Percentiles rank a stretch among this genome's conserved stretches.
phyloP scores from a whole-genome alignment of 2,888 invertebrate genomes.

The Tenthredo livida region DNA sequence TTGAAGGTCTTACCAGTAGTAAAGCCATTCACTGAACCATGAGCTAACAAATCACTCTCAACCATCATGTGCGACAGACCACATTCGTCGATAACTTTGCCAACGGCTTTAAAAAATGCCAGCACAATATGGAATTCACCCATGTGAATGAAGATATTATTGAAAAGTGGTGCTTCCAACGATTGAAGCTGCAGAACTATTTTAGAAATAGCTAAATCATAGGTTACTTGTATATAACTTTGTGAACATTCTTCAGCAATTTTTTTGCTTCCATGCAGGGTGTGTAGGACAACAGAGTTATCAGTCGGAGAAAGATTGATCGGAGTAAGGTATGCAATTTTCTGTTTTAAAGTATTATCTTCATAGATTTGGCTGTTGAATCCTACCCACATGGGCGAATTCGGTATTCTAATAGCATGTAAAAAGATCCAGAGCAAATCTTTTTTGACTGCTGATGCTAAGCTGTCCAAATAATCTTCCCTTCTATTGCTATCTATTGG shows the following conservation, averaged over 20 bases:
- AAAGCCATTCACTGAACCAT: conserved; percentile 60
- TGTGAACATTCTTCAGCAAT: too few species aligned
- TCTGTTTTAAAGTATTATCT: conserved; percentile 54
- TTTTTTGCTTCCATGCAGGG: conserved; percentile 54
- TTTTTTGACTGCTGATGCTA: too few species aligned
- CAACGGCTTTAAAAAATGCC: not conserved
- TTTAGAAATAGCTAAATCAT: conserved; percentile 60
- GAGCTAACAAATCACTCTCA: conserved; percentile 61
- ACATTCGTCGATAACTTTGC: conserved; percentile 53
- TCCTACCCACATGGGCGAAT: conserved; percentile 57
- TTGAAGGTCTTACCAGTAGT: too few species aligned
- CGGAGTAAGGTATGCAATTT: conserved; percentile 64
- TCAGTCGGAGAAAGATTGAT: conserved; percentile 66
- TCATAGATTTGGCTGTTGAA: conserved; percentile 47
- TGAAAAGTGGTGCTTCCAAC: too few species aligned
- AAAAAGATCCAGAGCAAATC: too few species aligned
- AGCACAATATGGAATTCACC: not conserved
- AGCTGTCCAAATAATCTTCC: too few species aligned
- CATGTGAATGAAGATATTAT: not conserved
- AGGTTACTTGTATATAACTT: conserved; percentile 57
- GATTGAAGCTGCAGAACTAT: conserved; percentile 54
- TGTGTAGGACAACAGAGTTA: conserved; percentile 64
- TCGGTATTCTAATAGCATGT: too few species aligned
- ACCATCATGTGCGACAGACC: conserved; percentile 63
- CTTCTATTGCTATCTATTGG: too few species aligned